Evolutionary conservation across 2,113 vertebrate species (phyloP), one percentile per base, ranked within the genome.

Genomic region (Takifugu flavidus): DNA sequence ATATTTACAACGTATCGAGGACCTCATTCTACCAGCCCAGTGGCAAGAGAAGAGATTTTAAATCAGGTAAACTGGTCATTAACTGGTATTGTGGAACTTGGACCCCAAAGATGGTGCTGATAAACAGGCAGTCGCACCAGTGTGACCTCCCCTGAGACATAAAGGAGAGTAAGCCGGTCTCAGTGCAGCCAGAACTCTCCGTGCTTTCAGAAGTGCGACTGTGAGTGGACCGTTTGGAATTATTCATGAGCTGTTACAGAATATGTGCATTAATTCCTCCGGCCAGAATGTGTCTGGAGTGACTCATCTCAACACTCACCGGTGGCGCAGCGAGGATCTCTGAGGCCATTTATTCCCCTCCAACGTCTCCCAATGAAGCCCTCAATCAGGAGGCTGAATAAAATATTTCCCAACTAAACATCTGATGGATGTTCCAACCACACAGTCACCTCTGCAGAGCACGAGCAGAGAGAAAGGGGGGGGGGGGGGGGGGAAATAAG

Each of bases 391-490:
- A 31, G 28, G 54, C 27, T 12, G 4, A 67, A 12, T 11, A 46
- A 60, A 25, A 47, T 65, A 58, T 63, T 76, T 34, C 51, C 42
- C 14, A 54, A 26, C 56, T 56, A 50, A 77, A 75, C 52, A 54
- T 64, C 79, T 15, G 58, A 54, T 77, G 53, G 54, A 51, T 75
- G 77, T 84, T 78, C 82, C 67, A 46, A 79, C 67, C 76, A 66
- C 67, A 57, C 67, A 57, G 67, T 52, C 25, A 7, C 56, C 45
- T 25, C 58, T 78, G 65, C 76, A 78, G 59, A 58, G 62, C 29
- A 64, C 5, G 25, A 46, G 49, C 59, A 53, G 54, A 53, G n/a
- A 55, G 44, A 60, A 25, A 62, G 53, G 57, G 42, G 14, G 61
- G 55, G 47, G 44, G 60, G 58, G 20, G 29, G 65, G 43, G 49